These are phyloP conservation scores for Tichodroma muraria DNA, from an alignment of 2,113 vertebrate species.

Conservation along the genomic window DNA sequence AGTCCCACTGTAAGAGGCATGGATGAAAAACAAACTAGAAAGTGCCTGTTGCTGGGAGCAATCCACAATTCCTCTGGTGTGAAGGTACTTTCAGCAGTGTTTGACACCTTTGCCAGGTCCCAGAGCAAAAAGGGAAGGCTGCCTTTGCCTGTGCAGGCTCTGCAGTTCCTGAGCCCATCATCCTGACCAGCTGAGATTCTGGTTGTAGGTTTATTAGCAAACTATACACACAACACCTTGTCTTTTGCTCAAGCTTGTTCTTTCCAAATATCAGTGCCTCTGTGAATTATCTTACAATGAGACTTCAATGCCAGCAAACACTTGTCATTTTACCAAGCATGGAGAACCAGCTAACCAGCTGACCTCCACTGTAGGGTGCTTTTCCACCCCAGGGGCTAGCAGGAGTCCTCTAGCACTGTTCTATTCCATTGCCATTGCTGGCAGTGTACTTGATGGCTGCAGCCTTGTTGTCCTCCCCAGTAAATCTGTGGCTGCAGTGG, in stretches of 20 bases:
- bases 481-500: not conserved
- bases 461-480: not conserved
- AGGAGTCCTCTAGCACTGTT: not conserved
- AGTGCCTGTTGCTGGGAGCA: not conserved
- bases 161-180: accelerated
- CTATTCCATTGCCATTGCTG: not conserved
- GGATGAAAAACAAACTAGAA: not conserved
- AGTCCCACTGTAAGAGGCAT: not conserved
- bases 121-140: not conserved
- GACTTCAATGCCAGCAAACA: not conserved
- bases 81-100: not conserved
- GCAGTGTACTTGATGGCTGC: not conserved
- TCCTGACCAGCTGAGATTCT: accelerated
- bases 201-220: not conserved
- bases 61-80: not conserved
- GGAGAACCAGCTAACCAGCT: not conserved
- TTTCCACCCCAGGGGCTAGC: not conserved
- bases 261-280: not conserved
- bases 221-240: not conserved
- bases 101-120: not conserved
- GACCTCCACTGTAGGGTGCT: accelerated
- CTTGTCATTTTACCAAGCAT: not conserved
- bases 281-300: not conserved
- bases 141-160: not conserved
- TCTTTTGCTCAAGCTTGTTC: not conserved